Evolutionary conservation across 2,888 invertebrate species (phyloP).

Genomic region (Polyommatus iphigenia): DNA sequence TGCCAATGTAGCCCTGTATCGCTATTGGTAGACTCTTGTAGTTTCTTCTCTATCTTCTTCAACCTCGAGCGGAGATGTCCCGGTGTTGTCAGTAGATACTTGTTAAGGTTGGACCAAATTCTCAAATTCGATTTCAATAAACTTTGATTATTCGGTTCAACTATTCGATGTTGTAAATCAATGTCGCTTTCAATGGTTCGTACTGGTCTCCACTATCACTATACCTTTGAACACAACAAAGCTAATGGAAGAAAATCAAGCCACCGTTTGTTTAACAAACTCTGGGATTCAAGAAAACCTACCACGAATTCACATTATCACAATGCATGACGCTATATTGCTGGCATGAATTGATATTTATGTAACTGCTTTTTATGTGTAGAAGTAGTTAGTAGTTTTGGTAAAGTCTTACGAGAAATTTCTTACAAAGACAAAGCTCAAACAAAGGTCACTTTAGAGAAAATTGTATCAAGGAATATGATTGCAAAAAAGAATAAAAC

Average conservation of each 20-base stretch:
- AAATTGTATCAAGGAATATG: neutral
- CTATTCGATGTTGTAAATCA: conserved; percentile 77
- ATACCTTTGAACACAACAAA: conserved; percentile 58
- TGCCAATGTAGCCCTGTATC: conserved; percentile 70
- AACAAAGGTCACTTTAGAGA: neutral
- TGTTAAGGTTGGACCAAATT: conserved; percentile 58
- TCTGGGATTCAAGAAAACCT: conserved; percentile 37
- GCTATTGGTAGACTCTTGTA: conserved; percentile 76
- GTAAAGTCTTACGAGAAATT: neutral
- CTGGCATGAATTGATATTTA: conserved; percentile 71
- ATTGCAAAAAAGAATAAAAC: neutral
- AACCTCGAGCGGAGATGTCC: conserved; percentile 69
- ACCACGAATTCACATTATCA: conserved; percentile 42
- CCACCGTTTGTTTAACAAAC: conserved; percentile 36
- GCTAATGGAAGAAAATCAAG: conserved; percentile 48
- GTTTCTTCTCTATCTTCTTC: conserved; percentile 73
- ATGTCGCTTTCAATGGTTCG: conserved; percentile 79
- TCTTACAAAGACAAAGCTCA: neutral
- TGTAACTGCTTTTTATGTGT: conserved; percentile 77
- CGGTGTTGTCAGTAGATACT: conserved; percentile 71
- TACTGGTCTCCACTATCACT: conserved; percentile 72
- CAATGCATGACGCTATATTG: conserved; percentile 73
- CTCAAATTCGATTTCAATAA: neutral
- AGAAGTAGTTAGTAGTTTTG: conserved; percentile 46
- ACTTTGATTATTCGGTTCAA: conserved; percentile 55